A percentile compares a stretch with the other conserved stretches of the same genome.
These are phyloP conservation scores for Plagiodera versicolora DNA, from an alignment of 2,888 invertebrate species.

Conservation along the genomic window DNA sequence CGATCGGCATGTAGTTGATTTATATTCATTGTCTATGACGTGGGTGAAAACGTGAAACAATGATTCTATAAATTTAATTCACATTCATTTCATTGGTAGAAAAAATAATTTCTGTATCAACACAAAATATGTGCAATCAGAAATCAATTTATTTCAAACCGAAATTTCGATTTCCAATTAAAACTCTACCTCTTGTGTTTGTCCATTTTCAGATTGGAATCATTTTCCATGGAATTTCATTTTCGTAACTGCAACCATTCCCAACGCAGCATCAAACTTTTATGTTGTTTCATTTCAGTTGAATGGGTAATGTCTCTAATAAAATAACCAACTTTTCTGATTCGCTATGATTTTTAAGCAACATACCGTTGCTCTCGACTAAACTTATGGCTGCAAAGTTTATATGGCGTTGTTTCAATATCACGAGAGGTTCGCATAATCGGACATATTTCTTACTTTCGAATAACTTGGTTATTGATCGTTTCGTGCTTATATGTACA, in stretches of 20 bases:
- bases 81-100: no score
- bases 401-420: slow-evolving; percentile 5
- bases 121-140: no score
- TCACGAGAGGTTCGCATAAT: slow-evolving; percentile 10
- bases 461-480: neutral
- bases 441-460: slow-evolving; percentile 8
- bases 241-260: neutral
- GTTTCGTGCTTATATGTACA: no score
- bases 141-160: neutral
- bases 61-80: no score
- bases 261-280: neutral
- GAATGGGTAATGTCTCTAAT: slow-evolving; percentile 1
- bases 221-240: neutral
- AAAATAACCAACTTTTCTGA: slow-evolving; percentile 8
- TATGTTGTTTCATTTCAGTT: neutral
- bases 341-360: slow-evolving; percentile 5
- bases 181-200: neutral
- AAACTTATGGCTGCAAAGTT: slow-evolving; percentile 12
- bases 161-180: neutral
- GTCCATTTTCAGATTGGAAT: neutral
- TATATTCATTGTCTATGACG: no score
- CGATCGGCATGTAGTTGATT: no score
- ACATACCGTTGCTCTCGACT: neutral
- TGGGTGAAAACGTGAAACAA: no score
- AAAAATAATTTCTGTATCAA: no score